These are phyloP conservation scores for Odontamblyopus lacepedii DNA, from an alignment of 2,797 vertebrate species.

Conservation along the genomic window DNA sequence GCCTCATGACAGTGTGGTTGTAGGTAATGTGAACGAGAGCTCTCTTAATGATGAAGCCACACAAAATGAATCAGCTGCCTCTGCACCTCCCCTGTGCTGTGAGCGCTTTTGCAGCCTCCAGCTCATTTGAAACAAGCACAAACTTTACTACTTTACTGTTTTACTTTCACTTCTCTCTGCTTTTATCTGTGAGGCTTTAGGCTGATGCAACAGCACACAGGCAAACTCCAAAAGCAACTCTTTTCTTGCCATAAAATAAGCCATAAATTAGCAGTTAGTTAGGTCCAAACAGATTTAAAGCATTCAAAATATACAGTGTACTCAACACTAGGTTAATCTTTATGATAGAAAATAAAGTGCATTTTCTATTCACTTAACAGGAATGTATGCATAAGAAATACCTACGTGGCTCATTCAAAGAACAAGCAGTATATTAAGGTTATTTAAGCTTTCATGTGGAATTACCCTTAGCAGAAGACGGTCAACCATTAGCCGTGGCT, in stretches of 20 bases:
- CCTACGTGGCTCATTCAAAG: neutral
- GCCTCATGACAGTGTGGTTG: neutral
- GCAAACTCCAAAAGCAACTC: neutral
- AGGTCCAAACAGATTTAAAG: neutral
- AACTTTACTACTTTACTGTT: slow-evolving; percentile 10
- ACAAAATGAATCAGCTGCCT: slow-evolving; percentile 15
- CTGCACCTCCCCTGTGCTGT: slow-evolving; percentile 10
- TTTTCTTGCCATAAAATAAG: neutral
- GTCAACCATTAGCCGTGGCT: neutral
- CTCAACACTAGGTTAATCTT: neutral
- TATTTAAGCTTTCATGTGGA: neutral
- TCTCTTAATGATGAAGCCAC: slow-evolving; percentile 1
- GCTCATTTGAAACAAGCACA: slow-evolving; percentile 10
- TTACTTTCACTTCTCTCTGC: slow-evolving; percentile 1
- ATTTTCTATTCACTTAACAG: neutral
- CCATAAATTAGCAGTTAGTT: neutral
- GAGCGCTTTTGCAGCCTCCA: slow-evolving; percentile 9
- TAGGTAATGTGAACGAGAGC: slow-evolving; percentile 12
- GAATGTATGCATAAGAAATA: neutral
- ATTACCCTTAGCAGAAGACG: neutral
- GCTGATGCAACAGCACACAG: neutral
- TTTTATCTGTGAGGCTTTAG: slow-evolving; percentile 5
- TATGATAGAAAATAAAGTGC: neutral
- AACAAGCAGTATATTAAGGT: neutral
- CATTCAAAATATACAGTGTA: neutral